phyloP scores from a whole-genome alignment of 2,113 vertebrate genomes.

The Myotis lucifugus region DNA sequence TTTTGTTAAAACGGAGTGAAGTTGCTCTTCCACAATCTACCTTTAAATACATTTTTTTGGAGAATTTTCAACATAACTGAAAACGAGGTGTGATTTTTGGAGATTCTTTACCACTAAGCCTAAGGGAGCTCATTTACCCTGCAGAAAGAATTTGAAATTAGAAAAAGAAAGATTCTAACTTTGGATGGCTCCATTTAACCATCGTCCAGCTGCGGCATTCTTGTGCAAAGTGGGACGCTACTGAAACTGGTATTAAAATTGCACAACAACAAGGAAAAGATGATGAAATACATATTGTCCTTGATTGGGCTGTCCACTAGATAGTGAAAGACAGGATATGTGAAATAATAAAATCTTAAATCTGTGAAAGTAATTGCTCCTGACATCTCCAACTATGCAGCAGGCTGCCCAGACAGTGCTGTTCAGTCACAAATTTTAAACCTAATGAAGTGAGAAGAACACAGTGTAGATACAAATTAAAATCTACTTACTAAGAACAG shows the following conservation, averaged over 20 bases:
- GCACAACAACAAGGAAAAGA: slow-evolving; percentile 76
- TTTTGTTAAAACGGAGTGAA: not conserved
- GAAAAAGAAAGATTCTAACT: slow-evolving; percentile 53
- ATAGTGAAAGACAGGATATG: slow-evolving; percentile 77
- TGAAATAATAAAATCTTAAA: slow-evolving; percentile 84
- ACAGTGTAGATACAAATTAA: slow-evolving; percentile 83
- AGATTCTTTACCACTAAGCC: not conserved
- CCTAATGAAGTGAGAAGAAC: slow-evolving; percentile 83
- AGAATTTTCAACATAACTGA: not conserved
- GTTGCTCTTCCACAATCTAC: not conserved
- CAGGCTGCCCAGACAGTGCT: slow-evolving; percentile 78
- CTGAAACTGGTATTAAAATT: slow-evolving; percentile 71
- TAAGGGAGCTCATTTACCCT: slow-evolving; percentile 34
- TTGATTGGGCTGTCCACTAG: slow-evolving; percentile 75
- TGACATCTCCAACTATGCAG: slow-evolving; percentile 83
- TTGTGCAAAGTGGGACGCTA: slow-evolving; percentile 74
- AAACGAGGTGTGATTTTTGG: slow-evolving; percentile 22
- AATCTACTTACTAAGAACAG: slow-evolving; percentile 77
- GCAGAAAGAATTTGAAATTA: slow-evolving; percentile 38
- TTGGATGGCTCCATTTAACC: slow-evolving; percentile 58
- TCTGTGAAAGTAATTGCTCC: slow-evolving; percentile 84
- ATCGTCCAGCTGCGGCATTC: slow-evolving; percentile 39
- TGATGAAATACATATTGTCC: slow-evolving; percentile 78
- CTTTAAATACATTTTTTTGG: not conserved
- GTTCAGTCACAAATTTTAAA: slow-evolving; percentile 81